A percentile compares a stretch with the other conserved stretches of the same genome.
Evolutionary conservation across 2,113 vertebrate genomes (phyloP).

Genomic region (Crocuta crocuta): DNA sequence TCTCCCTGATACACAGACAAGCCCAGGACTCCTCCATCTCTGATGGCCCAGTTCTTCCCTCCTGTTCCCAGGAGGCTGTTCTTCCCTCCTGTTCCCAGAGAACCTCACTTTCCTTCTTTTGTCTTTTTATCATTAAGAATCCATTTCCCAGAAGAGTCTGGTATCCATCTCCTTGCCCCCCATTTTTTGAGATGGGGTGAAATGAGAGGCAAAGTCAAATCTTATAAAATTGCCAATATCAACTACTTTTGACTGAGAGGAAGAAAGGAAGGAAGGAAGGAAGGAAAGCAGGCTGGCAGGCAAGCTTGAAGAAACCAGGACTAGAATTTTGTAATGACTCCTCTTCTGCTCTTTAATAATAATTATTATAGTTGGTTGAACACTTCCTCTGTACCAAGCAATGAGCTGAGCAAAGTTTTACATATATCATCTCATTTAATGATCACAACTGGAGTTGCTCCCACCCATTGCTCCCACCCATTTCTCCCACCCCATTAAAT

Average conservation of each 20-base stretch:
- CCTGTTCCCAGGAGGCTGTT: not conserved
- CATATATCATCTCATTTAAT: not conserved
- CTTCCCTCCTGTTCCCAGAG: not conserved
- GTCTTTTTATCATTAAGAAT: not conserved
- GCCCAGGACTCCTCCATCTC: not conserved
- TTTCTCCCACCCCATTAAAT: not conserved
- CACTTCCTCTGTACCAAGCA: not conserved
- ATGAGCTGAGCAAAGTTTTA: not conserved
- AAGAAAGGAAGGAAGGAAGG: too few species aligned
- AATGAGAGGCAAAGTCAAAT: not conserved
- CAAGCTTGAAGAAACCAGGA: not conserved
- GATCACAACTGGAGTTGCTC: not conserved
- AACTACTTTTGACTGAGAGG: not conserved
- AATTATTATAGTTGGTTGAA: not conserved
- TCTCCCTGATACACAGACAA: not conserved
- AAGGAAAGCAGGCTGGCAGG: not conserved
- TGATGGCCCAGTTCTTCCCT: not conserved
- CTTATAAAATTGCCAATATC: not conserved
- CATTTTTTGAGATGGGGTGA: not conserved
- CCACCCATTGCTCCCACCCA: too few species aligned
- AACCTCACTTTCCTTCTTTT: not conserved
- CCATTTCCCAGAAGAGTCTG: not conserved
- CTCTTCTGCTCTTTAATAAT: not conserved
- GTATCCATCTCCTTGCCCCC: not conserved
- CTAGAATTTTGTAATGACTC: not conserved